phyloP scores from a whole-genome alignment of 2,113 vertebrate genomes.

The Setophaga kirtlandii region DNA sequence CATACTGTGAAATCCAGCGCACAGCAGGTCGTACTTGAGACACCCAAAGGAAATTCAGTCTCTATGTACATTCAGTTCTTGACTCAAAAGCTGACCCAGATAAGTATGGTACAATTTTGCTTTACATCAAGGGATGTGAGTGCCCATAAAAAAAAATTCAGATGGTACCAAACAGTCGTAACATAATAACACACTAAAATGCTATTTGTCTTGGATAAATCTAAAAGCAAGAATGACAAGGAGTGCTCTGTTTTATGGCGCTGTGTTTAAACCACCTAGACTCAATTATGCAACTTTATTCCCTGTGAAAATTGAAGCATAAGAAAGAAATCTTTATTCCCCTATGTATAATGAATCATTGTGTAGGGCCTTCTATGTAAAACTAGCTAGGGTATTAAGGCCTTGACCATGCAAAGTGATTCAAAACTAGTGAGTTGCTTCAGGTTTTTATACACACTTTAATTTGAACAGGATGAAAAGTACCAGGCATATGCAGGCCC shows the following conservation, averaged over 20 bases:
- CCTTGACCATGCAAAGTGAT: neutral
- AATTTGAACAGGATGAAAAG: neutral
- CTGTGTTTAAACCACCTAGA: neutral
- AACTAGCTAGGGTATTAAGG: neutral
- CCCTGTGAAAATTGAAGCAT: neutral
- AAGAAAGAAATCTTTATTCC: neutral
- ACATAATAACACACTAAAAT: neutral
- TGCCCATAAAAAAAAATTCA: neutral
- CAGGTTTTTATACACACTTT: neutral
- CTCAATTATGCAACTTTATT: neutral
- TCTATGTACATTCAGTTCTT: neutral
- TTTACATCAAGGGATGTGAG: neutral
- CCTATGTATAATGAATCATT: neutral
- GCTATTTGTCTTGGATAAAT: neutral
- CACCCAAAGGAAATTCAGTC: neutral
- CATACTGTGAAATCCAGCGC: neutral
- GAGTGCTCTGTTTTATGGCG: neutral
- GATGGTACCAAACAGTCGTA: neutral
- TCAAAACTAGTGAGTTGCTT: neutral
- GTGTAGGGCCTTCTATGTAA: neutral
- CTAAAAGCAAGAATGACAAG: neutral
- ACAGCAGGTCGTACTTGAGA: neutral
- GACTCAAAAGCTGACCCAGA: neutral
- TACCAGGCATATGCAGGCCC: neutral
- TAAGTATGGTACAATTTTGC: neutral